Base-by-base conservation (phyloP, 2,797 vertebrate species). In the Hippocampus kuda region DNA sequence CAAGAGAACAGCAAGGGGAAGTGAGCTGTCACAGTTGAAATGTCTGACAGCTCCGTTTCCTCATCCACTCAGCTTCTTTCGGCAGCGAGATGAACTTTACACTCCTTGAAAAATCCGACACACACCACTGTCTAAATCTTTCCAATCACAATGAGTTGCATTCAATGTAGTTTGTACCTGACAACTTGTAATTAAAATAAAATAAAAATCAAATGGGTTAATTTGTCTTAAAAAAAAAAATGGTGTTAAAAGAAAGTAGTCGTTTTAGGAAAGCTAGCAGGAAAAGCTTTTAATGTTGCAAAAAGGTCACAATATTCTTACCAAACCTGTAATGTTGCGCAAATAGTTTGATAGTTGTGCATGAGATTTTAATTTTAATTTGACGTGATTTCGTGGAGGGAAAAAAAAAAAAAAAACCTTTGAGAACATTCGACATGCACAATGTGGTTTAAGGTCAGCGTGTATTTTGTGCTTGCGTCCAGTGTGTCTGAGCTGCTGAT, bases 401-500 rank as follows among this genome's bases (percentile, higher is more conserved):
- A 6, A 2, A 5, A 6, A 8, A 8, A 38, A 38, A 7, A 34
- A 34, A 26, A 10, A n/a, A 6, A 2, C 1, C 16, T 27, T 59
- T 13, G 6, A 59, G 26, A 24, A 56, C 10, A 5, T 41, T n/a
- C 9, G 9, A 41, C 61, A 9, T 61, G 27, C 38, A 22, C 16
- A 61, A 38, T n/a, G 10, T n/a, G 1, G 41, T n/a, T 13, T 5
- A 44, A 44, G 41, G 24, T 70, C 0, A 72, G 0, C 15, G 4
- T 67, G 1, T 74, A 1, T 74, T 27, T 56, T 69, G 30, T 69
- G 38, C 74, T 62, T 71, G 7, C 70, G 54, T 51, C 65, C 82
- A 98, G 97, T 0, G 95, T 98, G 70, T 98, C 97, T 0, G 97
- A 98, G 68, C 92, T 97, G 86, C 91, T 99, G 87, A 95, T 97